These are phyloP conservation scores for Chaetogeoica ovagalla DNA, from an alignment of 2,888 invertebrate species.

Conservation along the genomic window DNA sequence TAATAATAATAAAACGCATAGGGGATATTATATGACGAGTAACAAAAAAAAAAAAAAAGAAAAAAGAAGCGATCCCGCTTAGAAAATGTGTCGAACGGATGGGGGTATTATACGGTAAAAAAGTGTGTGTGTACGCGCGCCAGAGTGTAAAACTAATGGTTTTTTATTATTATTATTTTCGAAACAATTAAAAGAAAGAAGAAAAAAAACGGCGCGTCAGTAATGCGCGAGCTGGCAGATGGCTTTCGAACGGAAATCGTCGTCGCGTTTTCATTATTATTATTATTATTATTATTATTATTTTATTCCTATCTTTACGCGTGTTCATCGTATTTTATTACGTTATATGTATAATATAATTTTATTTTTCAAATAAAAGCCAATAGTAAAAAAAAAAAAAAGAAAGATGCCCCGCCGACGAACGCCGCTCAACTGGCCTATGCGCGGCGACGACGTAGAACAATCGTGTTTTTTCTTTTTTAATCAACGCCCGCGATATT, in stretches of 20 bases:
- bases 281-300: background rate
- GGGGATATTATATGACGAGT: background rate
- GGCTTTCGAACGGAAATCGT: conserved; percentile 48
- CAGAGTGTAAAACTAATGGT: conserved; percentile 21
- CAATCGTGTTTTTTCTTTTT: conserved; percentile 46
- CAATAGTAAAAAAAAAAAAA: conserved; percentile 44
- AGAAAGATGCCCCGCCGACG: conserved; percentile 46
- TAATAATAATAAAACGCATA: background rate
- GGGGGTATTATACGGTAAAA: background rate
- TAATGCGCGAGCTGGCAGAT: conserved; percentile 44
- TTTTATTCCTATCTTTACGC: background rate
- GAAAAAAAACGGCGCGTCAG: conserved; percentile 35
- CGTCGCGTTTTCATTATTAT: background rate
- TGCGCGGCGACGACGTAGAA: no score
- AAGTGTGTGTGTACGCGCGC: no score
- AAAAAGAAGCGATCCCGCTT: background rate
- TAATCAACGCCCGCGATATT: conserved; percentile 48
- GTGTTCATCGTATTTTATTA: background rate
- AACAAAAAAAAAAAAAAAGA: background rate
- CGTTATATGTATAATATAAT: conserved; percentile 21
- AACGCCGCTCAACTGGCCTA: conserved; percentile 34
- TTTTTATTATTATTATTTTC: conserved; percentile 5
- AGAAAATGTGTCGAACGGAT: conserved; percentile 29
- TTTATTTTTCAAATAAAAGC: conserved; percentile 48
- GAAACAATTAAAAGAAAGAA: conserved; percentile 37